Evolutionary conservation across 2,113 vertebrate species (phyloP).

Genomic region (Ivindomyrus marchei): DNA sequence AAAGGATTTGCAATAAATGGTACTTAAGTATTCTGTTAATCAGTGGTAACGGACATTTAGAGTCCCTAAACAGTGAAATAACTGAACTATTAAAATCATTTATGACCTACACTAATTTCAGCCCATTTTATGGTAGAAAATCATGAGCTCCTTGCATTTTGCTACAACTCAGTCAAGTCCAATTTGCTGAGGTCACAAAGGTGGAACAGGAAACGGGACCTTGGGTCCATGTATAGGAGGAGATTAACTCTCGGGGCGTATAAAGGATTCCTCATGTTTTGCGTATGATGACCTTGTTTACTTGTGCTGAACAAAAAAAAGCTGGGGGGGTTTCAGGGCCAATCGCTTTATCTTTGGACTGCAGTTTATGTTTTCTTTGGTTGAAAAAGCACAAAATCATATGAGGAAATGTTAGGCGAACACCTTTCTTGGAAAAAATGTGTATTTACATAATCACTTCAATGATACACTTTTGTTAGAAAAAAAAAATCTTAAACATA

Average conservation of each 20-base stretch:
- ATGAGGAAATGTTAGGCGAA: neutral
- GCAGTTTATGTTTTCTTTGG: constrained; percentile 10
- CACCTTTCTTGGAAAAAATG: neutral
- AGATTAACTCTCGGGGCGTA: neutral
- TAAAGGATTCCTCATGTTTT: neutral
- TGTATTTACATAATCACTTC: neutral
- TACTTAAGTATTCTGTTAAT: neutral
- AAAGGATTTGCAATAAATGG: neutral
- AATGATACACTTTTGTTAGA: neutral
- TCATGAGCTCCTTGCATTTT: neutral
- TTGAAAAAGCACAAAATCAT: neutral
- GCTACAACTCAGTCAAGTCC: neutral
- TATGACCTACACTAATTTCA: neutral
- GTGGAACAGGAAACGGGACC: neutral
- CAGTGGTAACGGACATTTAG: neutral
- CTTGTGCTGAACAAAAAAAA: neutral
- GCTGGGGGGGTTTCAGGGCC: neutral
- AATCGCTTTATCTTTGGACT: constrained; percentile 5
- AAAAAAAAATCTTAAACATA: neutral
- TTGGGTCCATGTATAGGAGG: neutral
- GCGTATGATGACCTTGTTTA: too few species aligned
- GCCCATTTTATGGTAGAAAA: neutral
- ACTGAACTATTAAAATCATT: neutral
- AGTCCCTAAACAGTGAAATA: neutral
- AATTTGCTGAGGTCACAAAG: neutral